Evolutionary conservation across 1,140 invertebrate genomes (phyloP).

Genomic region (Dinothrombium tinctorium): DNA sequence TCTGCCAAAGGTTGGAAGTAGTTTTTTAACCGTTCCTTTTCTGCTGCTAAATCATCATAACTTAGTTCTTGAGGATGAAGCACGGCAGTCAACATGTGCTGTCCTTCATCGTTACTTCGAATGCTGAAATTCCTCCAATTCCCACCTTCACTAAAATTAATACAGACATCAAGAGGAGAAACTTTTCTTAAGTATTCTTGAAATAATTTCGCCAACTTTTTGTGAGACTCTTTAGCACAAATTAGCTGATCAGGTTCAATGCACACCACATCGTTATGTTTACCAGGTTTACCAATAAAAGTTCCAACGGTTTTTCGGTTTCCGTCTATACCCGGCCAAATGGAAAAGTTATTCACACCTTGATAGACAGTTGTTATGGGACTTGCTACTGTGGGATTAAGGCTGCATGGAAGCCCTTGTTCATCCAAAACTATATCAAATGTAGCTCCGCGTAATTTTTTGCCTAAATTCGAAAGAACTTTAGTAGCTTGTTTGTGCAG

Average conservation of each 20-base stretch:
- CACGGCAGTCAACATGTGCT: slow-evolving; percentile 61
- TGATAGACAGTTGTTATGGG: slow-evolving; percentile 22
- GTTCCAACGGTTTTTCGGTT: slow-evolving; percentile 25
- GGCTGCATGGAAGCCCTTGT: too few species aligned
- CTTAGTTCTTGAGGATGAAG: slow-evolving; percentile 31
- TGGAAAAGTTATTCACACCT: slow-evolving; percentile 26
- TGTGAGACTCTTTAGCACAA: slow-evolving; percentile 21
- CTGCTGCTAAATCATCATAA: slow-evolving; percentile 31
- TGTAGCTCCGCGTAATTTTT: too few species aligned
- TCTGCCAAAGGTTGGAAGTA: slow-evolving; percentile 33
- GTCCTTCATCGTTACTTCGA: slow-evolving; percentile 32
- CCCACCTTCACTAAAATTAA: slow-evolving; percentile 34
- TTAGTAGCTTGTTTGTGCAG: too few species aligned
- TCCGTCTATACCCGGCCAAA: slow-evolving; percentile 23
- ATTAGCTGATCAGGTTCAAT: slow-evolving; percentile 19
- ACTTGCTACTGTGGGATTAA: slow-evolving; percentile 11
- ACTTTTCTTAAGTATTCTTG: slow-evolving; percentile 12
- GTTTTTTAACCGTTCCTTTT: slow-evolving; percentile 35
- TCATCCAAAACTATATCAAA: too few species aligned
- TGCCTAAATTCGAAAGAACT: too few species aligned
- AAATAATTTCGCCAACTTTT: slow-evolving; percentile 20
- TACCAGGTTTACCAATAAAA: slow-evolving; percentile 18
- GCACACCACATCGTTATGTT: slow-evolving; percentile 17
- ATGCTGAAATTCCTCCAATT: slow-evolving; percentile 67
- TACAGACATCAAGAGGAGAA: slow-evolving; percentile 8